A percentile compares a stretch with the other conserved stretches of the same genome.
Evolutionary conservation across 2,113 vertebrate genomes (phyloP).

Genomic region (Gymnobelideus leadbeateri): DNA sequence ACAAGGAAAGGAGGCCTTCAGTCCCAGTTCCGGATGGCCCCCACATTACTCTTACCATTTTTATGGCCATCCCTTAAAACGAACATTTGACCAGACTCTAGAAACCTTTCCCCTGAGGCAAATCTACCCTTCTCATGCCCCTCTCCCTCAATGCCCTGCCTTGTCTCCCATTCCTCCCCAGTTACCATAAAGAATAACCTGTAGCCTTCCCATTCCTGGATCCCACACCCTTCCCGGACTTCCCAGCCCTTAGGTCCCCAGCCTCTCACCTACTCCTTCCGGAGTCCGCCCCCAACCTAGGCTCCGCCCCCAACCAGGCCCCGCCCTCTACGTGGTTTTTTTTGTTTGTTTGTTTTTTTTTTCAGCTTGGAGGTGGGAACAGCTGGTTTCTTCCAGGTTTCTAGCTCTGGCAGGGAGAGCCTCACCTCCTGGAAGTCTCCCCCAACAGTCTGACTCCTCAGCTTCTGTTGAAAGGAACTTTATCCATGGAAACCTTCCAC

Average conservation of each 20-base stretch:
- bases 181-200: no score
- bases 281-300: not conserved
- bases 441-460: not conserved
- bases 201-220: no score
- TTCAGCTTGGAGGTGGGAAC: not conserved
- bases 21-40: not conserved
- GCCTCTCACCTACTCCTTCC: not conserved
- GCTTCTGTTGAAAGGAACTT: accelerated
- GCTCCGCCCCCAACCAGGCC: not conserved
- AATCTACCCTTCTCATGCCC: no score
- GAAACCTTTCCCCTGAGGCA: not conserved
- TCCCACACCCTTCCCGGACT: no score
- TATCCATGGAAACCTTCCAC: not conserved
- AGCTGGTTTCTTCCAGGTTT: not conserved
- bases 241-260: no score
- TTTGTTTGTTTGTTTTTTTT: no score
- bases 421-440: not conserved
- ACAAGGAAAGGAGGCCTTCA: not conserved
- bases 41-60: not conserved
- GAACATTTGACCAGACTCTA: not conserved
- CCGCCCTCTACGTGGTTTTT: not conserved
- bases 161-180: not conserved
- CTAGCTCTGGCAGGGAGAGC: no score
- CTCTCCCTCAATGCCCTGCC: no score
- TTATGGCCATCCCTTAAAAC: not conserved